Percentiles rank a stretch among this genome's conserved stretches.
Conservation (phyloP, 1,140 invertebrate species). For the Ostrea edulis region DNA sequence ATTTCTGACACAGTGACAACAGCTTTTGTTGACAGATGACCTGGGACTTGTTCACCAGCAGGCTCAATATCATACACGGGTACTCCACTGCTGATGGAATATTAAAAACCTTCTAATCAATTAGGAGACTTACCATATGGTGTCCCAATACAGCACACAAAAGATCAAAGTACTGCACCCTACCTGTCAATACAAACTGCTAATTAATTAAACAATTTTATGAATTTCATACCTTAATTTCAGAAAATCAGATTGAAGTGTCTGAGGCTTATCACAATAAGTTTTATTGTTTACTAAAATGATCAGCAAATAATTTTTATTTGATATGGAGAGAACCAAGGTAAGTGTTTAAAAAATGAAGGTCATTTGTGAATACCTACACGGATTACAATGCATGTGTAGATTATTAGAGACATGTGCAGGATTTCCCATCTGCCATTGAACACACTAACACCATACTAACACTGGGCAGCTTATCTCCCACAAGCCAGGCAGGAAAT, state of each 20-base stretch:
- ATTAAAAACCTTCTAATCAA: constrained; percentile 25
- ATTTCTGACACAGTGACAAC: constrained; percentile 9
- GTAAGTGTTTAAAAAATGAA: not conserved
- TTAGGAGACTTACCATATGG: constrained; percentile 29
- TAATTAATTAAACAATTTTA: not conserved
- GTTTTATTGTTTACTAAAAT: too few species aligned
- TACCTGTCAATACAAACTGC: not conserved
- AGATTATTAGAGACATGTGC: not conserved
- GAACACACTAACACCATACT: constrained; percentile 3
- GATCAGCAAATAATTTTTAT: not conserved
- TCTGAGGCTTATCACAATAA: not conserved
- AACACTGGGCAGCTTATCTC: constrained; percentile 11
- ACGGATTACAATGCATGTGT: not conserved
- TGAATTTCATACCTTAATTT: not conserved
- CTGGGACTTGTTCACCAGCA: not conserved
- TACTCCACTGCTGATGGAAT: not conserved
- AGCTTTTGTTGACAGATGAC: constrained; percentile 26
- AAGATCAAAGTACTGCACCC: constrained; percentile 8
- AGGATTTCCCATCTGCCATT: constrained; percentile 7
- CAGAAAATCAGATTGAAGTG: not conserved
- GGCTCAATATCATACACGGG: not conserved
- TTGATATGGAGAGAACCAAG: not conserved
- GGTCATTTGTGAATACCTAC: not conserved
- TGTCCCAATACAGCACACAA: not conserved
- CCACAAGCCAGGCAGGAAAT: not conserved